Percentiles rank a stretch among this genome's conserved stretches.
These are phyloP conservation scores for Melolontha melolontha DNA, from an alignment of 2,888 invertebrate species.

Conservation along the genomic window DNA sequence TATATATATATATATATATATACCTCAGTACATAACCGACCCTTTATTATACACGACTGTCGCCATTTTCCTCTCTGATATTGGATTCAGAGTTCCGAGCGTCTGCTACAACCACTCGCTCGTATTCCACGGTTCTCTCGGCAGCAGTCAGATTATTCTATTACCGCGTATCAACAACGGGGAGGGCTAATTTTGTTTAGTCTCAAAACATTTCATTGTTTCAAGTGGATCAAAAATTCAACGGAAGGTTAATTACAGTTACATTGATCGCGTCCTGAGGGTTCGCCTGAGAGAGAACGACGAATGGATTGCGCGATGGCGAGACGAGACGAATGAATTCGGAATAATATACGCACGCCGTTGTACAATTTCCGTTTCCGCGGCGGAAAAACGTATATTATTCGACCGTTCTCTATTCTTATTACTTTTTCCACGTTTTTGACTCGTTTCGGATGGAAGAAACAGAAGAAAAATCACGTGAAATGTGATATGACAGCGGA, in stretches of 20 bases:
- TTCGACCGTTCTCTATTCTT: too few relatives aligned
- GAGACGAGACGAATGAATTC: slow-evolving; percentile 17
- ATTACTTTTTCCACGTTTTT: too few relatives aligned
- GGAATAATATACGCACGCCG: slow-evolving; percentile 1
- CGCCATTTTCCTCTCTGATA: slow-evolving; percentile 24
- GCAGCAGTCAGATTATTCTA: slow-evolving; percentile 75
- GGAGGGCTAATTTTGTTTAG: slow-evolving; percentile 74
- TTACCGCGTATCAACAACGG: slow-evolving; percentile 77
- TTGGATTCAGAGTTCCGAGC: not conserved
- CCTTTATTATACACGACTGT: slow-evolving; percentile 12
- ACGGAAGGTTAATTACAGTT: slow-evolving; percentile 73
- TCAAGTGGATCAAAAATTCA: slow-evolving; percentile 77
- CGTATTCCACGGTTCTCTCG: not conserved
- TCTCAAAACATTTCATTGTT: slow-evolving; percentile 77
- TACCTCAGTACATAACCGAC: slow-evolving; percentile 1
- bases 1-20: slow-evolving; percentile 10
- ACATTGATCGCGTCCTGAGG: slow-evolving; percentile 66
- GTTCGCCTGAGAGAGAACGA: slow-evolving; percentile 40
- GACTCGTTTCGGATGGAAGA: too few relatives aligned
- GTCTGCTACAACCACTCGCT: not conserved
- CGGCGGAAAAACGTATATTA: too few relatives aligned
- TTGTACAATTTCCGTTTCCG: too few relatives aligned
- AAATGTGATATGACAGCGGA: too few relatives aligned
- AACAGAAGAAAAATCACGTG: too few relatives aligned
- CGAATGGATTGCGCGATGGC: slow-evolving; percentile 7